Evolutionary conservation across 2,797 vertebrate species (phyloP).

Genomic region (Melanotaenia trifasciata): DNA sequence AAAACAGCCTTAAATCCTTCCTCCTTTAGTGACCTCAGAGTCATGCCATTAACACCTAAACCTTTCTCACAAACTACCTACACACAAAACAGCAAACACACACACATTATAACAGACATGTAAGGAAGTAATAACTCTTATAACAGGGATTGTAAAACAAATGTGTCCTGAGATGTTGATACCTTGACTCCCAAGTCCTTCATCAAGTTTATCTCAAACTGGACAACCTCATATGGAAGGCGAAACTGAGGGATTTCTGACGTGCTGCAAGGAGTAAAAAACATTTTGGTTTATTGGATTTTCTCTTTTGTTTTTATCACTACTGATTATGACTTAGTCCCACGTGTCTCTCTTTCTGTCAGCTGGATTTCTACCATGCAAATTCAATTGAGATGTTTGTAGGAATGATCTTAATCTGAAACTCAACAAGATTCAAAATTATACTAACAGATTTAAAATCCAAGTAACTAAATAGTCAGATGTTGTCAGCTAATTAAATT

Average conservation of each 20-base stretch:
- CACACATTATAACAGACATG: background rate
- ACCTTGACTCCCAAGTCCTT: conserved; percentile 96
- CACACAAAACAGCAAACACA: conserved; percentile 23
- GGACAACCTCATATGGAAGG: conserved; percentile 90
- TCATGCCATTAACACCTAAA: conserved; percentile 87
- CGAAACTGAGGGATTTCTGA: conserved; percentile 96
- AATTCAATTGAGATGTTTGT: too few species aligned
- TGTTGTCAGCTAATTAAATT: background rate
- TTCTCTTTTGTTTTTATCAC: background rate
- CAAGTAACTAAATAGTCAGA: conserved; percentile 1
- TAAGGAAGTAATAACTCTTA: background rate
- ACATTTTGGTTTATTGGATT: background rate
- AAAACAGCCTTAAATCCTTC: conserved; percentile 89
- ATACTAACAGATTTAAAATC: background rate
- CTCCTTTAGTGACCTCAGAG: conserved; percentile 85
- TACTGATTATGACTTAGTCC: background rate
- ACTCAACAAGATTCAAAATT: background rate
- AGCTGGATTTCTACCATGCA: background rate
- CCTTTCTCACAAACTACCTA: conserved; percentile 89
- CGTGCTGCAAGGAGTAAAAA: conserved; percentile 75
- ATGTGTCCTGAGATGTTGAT: conserved; percentile 22
- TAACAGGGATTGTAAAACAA: background rate
- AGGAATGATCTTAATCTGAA: background rate
- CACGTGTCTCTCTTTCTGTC: background rate
- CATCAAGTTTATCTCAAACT: conserved; percentile 94